These are phyloP conservation scores for Priocnemis perturbator DNA, from an alignment of 2,888 invertebrate species.

Conservation along the genomic window DNA sequence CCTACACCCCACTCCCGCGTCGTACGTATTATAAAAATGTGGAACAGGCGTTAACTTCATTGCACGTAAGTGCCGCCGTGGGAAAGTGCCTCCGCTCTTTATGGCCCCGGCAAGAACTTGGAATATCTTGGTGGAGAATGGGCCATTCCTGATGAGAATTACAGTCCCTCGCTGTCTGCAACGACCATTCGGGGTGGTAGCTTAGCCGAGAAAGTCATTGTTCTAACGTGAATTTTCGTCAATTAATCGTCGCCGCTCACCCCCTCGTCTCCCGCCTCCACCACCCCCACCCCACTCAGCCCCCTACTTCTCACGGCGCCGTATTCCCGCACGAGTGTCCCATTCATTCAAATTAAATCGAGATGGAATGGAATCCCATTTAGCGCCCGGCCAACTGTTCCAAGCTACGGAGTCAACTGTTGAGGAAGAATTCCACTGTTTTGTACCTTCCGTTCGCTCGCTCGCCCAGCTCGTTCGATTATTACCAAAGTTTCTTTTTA, in stretches of 20 bases:
- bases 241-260: conserved; percentile 47
- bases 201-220: conserved; percentile 46
- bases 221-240: conserved; percentile 55
- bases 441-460: conserved; percentile 9
- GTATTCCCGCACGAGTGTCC: conserved; percentile 32
- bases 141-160: conserved; percentile 55
- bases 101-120: conserved; percentile 45
- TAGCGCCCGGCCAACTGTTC: conserved; percentile 32
- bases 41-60: conserved; percentile 45
- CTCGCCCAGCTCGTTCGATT: conserved; percentile 20
- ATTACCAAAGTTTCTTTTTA: conserved; percentile 31
- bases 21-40: conserved; percentile 39
- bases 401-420: conserved; percentile 14
- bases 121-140: conserved; percentile 48
- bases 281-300: not conserved
- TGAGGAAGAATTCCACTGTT: conserved; percentile 17
- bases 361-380: conserved; percentile 51
- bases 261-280: not conserved
- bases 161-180: conserved; percentile 40
- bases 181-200: conserved; percentile 40
- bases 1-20: conserved; percentile 27
- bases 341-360: conserved; percentile 46
- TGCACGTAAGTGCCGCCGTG: conserved; percentile 40
- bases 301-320: not conserved
- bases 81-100: conserved; percentile 47